phyloP scores from a whole-genome alignment of 2,888 invertebrate species.

The Apotomis turbidana region DNA sequence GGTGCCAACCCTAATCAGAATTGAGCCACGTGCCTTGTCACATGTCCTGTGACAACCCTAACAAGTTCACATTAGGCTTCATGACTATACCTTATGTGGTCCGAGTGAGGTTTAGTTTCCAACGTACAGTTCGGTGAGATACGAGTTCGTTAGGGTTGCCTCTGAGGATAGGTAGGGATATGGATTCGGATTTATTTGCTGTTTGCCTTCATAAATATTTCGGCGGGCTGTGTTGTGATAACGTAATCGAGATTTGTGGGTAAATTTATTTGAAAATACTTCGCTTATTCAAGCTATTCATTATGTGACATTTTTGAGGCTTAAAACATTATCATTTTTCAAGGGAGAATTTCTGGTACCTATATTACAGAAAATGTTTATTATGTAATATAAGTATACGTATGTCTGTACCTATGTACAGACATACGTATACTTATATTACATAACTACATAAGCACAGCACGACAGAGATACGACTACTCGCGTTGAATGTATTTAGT shows the following conservation, averaged over 20 bases:
- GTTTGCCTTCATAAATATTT: constrained; percentile 29
- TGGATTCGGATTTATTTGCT: constrained; percentile 11
- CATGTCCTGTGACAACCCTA: constrained; percentile 8
- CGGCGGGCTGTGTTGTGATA: constrained; percentile 17
- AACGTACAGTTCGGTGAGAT: neutral
- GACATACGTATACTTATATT: no score
- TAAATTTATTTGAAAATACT: constrained; percentile 10
- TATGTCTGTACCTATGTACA: no score
- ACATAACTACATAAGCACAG: no score
- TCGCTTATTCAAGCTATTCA: no score
- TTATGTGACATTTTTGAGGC: neutral
- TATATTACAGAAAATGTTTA: no score
- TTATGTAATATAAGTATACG: no score
- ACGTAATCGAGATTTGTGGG: constrained; percentile 20
- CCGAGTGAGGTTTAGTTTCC: neutral
- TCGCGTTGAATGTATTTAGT: no score
- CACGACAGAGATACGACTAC: no score
- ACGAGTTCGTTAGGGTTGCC: neutral
- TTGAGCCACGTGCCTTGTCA: constrained; percentile 11
- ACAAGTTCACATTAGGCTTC: neutral
- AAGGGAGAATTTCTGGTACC: no score
- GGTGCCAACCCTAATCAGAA: constrained; percentile 25
- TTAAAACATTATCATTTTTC: neutral
- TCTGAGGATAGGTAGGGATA: constrained; percentile 1
- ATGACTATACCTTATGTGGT: neutral